Evolutionary conservation across 2,113 vertebrate species (phyloP).

Genomic region (Telmatochromis bifrenatus): DNA sequence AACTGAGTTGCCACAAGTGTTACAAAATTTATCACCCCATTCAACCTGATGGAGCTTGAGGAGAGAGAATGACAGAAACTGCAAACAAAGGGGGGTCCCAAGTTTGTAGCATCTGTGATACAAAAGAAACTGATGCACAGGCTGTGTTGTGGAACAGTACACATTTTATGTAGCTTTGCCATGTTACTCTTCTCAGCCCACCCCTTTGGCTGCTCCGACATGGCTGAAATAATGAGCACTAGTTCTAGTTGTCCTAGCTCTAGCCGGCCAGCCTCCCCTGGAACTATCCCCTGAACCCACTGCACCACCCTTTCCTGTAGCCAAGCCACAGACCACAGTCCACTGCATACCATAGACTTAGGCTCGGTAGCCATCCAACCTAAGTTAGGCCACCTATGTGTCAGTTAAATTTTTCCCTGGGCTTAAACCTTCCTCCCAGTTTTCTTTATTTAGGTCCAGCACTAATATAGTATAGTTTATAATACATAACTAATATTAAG

Average conservation of each 20-base stretch:
- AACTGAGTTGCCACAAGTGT: background rate
- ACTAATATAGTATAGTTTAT: background rate
- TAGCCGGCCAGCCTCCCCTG: background rate
- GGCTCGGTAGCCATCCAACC: background rate
- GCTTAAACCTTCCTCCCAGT: background rate
- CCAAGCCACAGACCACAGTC: background rate
- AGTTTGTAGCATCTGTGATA: background rate
- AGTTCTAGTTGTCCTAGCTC: background rate
- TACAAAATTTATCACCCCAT: background rate
- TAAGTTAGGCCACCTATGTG: background rate
- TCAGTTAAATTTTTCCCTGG: background rate
- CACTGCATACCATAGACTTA: background rate
- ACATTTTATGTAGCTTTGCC: background rate
- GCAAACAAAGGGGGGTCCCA: background rate
- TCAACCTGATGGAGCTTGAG: background rate
- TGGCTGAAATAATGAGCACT: background rate
- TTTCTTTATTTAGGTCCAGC: background rate
- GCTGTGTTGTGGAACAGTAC: background rate
- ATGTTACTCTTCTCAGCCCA: background rate
- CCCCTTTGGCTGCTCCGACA: background rate
- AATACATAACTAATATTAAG: background rate
- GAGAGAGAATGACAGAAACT: background rate
- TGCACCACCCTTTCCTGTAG: background rate
- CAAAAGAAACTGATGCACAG: background rate
- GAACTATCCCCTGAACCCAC: background rate